Conservation (phyloP, 2,113 vertebrate genomes). For the Rhinolophus sinicus region DNA sequence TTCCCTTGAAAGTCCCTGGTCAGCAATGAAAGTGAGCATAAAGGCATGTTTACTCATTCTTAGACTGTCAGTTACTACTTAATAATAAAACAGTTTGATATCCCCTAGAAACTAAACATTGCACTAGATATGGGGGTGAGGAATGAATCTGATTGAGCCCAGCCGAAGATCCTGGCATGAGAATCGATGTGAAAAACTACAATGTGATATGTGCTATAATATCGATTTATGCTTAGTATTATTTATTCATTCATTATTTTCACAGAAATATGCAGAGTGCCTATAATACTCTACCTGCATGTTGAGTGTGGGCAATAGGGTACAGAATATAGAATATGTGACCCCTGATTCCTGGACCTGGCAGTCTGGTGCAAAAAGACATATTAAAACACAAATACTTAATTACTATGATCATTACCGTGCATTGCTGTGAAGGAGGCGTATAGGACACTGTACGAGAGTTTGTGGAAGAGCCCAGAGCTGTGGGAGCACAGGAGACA, state of each 20-base stretch:
- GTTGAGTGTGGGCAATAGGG: background rate
- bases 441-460: rapidly evolving
- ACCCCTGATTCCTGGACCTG: too few relatives aligned
- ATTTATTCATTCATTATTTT: background rate
- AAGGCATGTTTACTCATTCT: background rate
- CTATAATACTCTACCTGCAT: rapidly evolving
- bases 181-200: background rate
- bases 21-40: background rate
- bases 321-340: rapidly evolving
- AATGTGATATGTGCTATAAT: background rate
- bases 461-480: background rate
- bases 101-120: background rate
- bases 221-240: background rate
- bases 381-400: too few relatives aligned
- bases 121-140: background rate
- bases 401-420: background rate
- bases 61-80: background rate
- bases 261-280: background rate
- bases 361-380: background rate
- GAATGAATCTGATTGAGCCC: background rate
- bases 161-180: background rate
- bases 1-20: background rate
- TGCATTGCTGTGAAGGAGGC: rapidly evolving
- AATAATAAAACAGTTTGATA: background rate
- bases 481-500: background rate